Base-by-base conservation (phyloP, 2,888 invertebrate genomes). In the Molorchus minor region DNA sequence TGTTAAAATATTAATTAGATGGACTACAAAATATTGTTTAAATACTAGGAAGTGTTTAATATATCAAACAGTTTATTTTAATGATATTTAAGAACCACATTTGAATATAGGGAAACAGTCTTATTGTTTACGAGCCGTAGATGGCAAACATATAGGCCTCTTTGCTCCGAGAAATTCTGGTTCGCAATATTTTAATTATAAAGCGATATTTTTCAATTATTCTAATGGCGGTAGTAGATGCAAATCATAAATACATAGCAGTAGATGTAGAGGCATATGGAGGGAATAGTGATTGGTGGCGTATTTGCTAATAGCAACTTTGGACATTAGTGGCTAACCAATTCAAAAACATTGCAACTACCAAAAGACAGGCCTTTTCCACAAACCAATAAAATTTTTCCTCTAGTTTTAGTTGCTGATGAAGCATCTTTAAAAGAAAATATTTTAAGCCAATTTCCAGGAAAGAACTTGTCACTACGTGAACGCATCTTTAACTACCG, bases 381-480 rank as follows among this genome's bases (percentile, higher is more conserved):
- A 19, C 20, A 17, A 41, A 41, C 41, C 8, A 19, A 41, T 4
- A 41, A 2, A 10, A 5, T 19, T 17, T 41, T n/a, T 4, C 19
- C 41, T 41, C n/a, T 41, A 19, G 41, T 41, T 19, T 41, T 41
- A 19, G 41, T 41, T 10, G 41, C 41, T 10, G 1, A 41, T 41
- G 41, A 41, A 19, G 41, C 41, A 41, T 41, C 20, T 17, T 41
- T 41, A 19, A 41, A 41, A n/a, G 41, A 41, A 10, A 41, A 41
- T 19, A 41, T 41, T 10, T 41, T 41, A 41, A 12, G 38, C 7
- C 38, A 13, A 13, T 38, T 13, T 38, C 38, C 38, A 15, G 38
- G 38, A 13, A 38, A 38, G 16, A 38, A 38, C 15, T 38, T 38
- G 8, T 13, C 38, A n/a, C n/a, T n/a, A n/a, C n/a, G n/a, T 4